Evolutionary conservation across 2,797 vertebrate genomes (phyloP).

Genomic region (Perodicticus potto): DNA sequence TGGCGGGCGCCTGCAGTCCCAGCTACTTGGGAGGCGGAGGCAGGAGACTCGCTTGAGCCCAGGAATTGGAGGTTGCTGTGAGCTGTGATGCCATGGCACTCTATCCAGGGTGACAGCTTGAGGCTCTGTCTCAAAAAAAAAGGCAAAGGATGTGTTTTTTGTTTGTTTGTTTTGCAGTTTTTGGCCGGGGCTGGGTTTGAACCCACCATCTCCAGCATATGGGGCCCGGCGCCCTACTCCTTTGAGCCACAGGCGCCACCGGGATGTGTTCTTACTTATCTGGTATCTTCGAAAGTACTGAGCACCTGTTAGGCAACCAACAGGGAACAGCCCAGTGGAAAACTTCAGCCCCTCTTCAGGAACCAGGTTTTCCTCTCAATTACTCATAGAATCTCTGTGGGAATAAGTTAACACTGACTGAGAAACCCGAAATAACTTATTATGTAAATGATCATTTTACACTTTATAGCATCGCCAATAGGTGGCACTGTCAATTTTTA

Average conservation of each 20-base stretch:
- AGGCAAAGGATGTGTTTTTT: neutral
- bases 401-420: neutral
- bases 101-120: too few species aligned
- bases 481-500: constrained; percentile 82
- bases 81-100: too few species aligned
- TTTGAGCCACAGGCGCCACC: too few species aligned
- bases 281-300: neutral
- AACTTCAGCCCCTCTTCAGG: neutral
- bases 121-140: neutral
- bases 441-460: constrained; percentile 7
- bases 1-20: too few species aligned
- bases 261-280: neutral
- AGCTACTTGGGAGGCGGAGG: too few species aligned
- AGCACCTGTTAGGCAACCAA: neutral
- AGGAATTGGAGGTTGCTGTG: too few species aligned
- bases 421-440: constrained; percentile 26
- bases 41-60: too few species aligned
- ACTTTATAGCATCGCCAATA: constrained; percentile 76
- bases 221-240: too few species aligned
- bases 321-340: neutral
- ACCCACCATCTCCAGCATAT: too few species aligned
- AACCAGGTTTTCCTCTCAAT: neutral
- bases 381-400: constrained; percentile 21
- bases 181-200: too few species aligned
- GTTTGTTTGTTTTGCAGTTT: too few species aligned